Percentiles rank a stretch among this genome's conserved stretches.
phyloP scores from a whole-genome alignment of 2,797 vertebrate genomes.

The Ctenopoma kingsleyae region DNA sequence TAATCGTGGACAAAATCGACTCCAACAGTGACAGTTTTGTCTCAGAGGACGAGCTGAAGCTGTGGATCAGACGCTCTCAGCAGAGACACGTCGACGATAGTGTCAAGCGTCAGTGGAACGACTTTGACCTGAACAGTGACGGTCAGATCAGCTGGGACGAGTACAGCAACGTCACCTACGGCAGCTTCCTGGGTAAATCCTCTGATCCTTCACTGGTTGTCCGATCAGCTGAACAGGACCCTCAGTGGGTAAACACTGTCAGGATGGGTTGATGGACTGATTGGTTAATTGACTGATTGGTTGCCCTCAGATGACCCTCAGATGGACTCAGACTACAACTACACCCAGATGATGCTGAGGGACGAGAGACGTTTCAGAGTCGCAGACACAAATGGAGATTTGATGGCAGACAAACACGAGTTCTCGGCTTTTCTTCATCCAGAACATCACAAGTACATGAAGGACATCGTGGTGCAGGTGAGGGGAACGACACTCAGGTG shows the following conservation, averaged over 20 bases:
- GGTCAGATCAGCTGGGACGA: slow-evolving; percentile 89
- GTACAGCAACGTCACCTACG: slow-evolving; percentile 90
- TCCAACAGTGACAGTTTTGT: slow-evolving; percentile 84
- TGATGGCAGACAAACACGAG: slow-evolving; percentile 89
- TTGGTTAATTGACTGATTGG: not conserved
- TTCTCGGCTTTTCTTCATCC: slow-evolving; percentile 94
- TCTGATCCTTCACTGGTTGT: not conserved
- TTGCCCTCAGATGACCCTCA: slow-evolving; percentile 85
- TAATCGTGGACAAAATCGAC: slow-evolving; percentile 90
- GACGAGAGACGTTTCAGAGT: slow-evolving; percentile 92
- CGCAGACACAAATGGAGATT: slow-evolving; percentile 89
- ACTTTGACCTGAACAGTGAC: slow-evolving; percentile 86
- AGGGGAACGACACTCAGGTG: not conserved
- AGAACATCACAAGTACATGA: slow-evolving; percentile 94
- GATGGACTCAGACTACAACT: slow-evolving; percentile 89
- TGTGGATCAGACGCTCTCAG: slow-evolving; percentile 88
- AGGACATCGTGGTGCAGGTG: slow-evolving; percentile 92
- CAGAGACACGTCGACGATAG: slow-evolving; percentile 85
- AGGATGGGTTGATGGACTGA: too few species aligned
- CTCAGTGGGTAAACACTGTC: too few species aligned
- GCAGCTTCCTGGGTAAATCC: slow-evolving; percentile 88
- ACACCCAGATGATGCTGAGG: slow-evolving; percentile 91
- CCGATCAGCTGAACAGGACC: too few species aligned
- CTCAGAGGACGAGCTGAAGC: slow-evolving; percentile 87
- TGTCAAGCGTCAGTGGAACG: slow-evolving; percentile 86